Percentiles rank a stretch among this genome's conserved stretches.
Evolutionary conservation across 2,797 vertebrate genomes (phyloP).

Genomic region (Microhierax caerulescens): DNA sequence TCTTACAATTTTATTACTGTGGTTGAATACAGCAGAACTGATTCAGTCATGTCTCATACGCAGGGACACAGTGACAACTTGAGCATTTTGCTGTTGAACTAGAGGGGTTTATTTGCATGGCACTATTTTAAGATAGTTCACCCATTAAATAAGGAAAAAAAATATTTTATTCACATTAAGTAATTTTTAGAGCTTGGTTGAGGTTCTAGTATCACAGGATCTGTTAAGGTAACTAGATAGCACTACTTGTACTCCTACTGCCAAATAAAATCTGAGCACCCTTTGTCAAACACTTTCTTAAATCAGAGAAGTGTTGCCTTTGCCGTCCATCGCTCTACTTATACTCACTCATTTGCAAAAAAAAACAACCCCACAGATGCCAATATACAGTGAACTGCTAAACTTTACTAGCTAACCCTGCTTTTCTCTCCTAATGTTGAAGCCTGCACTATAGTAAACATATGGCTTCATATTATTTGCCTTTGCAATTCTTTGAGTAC

Average conservation of each 20-base stretch:
- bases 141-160: neutral
- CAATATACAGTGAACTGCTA: neutral
- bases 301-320: neutral
- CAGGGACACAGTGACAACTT: neutral
- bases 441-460: neutral
- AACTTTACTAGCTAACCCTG: neutral
- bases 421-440: neutral
- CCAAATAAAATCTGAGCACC: neutral
- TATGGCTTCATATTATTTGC: neutral
- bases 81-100: neutral
- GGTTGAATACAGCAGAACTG: neutral
- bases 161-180: constrained; percentile 15
- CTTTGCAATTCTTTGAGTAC: neutral
- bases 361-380: neutral
- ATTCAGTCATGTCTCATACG: neutral
- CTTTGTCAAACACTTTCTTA: neutral
- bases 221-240: neutral
- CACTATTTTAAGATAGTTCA: neutral
- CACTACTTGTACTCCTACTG: neutral
- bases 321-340: neutral
- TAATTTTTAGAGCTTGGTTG: neutral
- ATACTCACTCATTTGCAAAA: neutral
- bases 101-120: neutral
- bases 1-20: neutral
- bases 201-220: neutral